phyloP scores from a whole-genome alignment of 2,797 vertebrate genomes.

The Pteropus rufus region DNA sequence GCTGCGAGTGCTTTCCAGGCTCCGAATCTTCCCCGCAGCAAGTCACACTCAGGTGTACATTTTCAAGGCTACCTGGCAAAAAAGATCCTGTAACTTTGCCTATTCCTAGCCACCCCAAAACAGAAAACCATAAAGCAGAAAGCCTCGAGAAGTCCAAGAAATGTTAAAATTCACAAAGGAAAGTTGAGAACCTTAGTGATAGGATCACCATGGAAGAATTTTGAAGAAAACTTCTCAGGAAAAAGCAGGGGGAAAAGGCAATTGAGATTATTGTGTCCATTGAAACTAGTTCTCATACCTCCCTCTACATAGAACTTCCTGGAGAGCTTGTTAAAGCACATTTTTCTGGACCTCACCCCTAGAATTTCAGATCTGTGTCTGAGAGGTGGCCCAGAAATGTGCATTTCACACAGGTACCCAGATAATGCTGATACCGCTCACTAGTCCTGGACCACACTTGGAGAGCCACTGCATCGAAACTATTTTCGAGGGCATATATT shows the following conservation, averaged over 20 bases:
- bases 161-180: background rate
- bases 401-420: background rate
- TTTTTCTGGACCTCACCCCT: background rate
- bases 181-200: background rate
- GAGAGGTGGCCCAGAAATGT: background rate
- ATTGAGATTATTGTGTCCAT: background rate
- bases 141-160: background rate
- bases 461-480: background rate
- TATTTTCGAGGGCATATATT: background rate
- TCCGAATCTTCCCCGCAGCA: background rate
- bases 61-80: background rate
- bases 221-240: background rate
- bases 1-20: accelerated
- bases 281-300: background rate
- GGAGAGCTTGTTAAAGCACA: background rate
- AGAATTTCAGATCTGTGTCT: background rate
- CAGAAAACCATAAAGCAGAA: background rate
- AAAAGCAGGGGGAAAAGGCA: background rate
- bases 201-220: background rate
- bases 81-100: background rate
- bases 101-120: background rate
- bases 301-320: accelerated
- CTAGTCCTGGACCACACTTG: background rate
- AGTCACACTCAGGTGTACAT: background rate
- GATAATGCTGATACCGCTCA: background rate